phyloP scores from a whole-genome alignment of 1,140 invertebrate species.

The Latrodectus geometricus region DNA sequence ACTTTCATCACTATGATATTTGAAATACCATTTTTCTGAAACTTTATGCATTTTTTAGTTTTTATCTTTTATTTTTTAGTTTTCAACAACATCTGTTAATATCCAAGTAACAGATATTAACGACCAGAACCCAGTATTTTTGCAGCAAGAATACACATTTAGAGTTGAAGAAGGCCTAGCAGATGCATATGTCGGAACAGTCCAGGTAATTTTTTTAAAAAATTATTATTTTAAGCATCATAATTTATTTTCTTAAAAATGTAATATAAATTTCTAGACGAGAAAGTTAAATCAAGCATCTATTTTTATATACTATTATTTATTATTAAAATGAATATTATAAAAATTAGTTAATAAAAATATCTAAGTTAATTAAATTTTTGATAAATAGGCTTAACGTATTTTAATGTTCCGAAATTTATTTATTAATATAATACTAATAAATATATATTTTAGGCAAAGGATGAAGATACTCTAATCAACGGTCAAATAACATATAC shows the following conservation, averaged over 20 bases:
- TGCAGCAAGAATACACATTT: slow-evolving; percentile 85
- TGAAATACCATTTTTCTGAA: no score
- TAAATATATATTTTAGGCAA: slow-evolving; percentile 62
- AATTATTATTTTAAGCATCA: not conserved
- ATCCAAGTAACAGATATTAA: slow-evolving; percentile 91
- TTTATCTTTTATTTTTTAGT: slow-evolving; percentile 64
- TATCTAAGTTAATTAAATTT: not conserved
- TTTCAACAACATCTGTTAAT: slow-evolving; percentile 84
- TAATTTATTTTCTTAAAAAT: not conserved
- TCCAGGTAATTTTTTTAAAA: slow-evolving; percentile 75
- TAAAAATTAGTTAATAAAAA: not conserved
- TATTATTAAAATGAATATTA: not conserved
- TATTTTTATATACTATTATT: not conserved
- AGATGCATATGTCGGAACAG: slow-evolving; percentile 79
- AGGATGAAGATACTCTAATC: slow-evolving; percentile 82
- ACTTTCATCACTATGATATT: no score
- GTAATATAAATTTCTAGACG: not conserved
- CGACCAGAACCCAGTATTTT: slow-evolving; percentile 82
- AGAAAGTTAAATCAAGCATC: not conserved
- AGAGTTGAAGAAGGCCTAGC: slow-evolving; percentile 83
- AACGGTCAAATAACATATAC: slow-evolving; percentile 75
- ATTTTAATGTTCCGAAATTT: not conserved
- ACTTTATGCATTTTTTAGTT: no score
- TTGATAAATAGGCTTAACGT: not conserved
- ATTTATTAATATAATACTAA: not conserved